Evolutionary conservation across 2,888 invertebrate species (phyloP).

Genomic region (Vanessa cardui): DNA sequence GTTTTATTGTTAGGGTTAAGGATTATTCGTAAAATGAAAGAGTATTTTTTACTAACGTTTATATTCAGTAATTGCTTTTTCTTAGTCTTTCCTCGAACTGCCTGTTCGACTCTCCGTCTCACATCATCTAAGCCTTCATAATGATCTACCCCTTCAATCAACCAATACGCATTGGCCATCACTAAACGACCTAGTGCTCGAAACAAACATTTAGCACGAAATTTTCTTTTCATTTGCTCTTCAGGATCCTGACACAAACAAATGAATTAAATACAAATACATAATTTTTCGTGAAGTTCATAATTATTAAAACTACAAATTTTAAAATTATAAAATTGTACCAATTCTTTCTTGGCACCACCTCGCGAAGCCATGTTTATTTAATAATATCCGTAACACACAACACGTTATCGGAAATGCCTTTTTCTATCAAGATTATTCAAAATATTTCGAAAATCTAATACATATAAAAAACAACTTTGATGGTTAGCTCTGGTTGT

Average conservation of each 20-base stretch:
- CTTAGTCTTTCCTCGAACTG: conserved; percentile 73
- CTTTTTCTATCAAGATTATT: too few species aligned
- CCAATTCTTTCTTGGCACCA: conserved; percentile 45
- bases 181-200: conserved; percentile 81
- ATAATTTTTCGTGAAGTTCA: not conserved
- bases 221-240: conserved; percentile 62
- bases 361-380: conserved; percentile 36
- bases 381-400: not conserved
- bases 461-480: too few species aligned
- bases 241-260: conserved; percentile 63
- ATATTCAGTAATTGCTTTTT: conserved; percentile 77
- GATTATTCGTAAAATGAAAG: too few species aligned
- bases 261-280: not conserved
- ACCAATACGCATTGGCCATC: conserved; percentile 82
- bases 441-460: too few species aligned
- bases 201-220: conserved; percentile 79
- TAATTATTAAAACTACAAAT: too few species aligned
- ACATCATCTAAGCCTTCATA: conserved; percentile 79
- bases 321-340: too few species aligned
- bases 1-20: too few species aligned
- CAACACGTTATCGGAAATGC: not conserved
- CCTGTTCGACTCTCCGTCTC: conserved; percentile 80
- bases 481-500: too few species aligned
- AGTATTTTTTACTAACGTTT: conserved; percentile 58
- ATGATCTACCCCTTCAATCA: conserved; percentile 76